A percentile compares a stretch with the other conserved stretches of the same genome.
phyloP scores from a whole-genome alignment of 1,140 invertebrate species.

The Platorchestia sp. region DNA sequence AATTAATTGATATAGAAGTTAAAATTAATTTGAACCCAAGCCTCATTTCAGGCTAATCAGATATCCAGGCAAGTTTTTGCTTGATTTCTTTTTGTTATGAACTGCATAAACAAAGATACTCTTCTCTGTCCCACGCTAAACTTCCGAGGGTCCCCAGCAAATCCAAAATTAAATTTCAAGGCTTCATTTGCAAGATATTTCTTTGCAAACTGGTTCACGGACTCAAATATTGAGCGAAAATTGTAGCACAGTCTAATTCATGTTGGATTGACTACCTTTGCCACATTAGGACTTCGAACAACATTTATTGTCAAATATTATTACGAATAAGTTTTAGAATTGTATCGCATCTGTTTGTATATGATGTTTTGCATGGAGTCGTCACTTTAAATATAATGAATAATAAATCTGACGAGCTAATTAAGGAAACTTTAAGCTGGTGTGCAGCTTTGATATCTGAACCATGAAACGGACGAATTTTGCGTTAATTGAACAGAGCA shows the following conservation, averaged over 20 bases:
- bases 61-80: neutral
- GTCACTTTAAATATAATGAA: too few relatives aligned
- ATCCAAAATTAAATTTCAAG: neutral
- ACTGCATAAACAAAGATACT: neutral
- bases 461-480: neutral
- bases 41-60: neutral
- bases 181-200: neutral
- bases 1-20: too few relatives aligned
- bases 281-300: too few relatives aligned
- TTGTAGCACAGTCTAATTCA: neutral
- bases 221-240: neutral
- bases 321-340: too few relatives aligned
- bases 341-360: too few relatives aligned
- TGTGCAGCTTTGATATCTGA: neutral
- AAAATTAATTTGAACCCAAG: too few relatives aligned
- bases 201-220: neutral
- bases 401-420: too few relatives aligned
- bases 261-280: neutral
- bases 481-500: too few relatives aligned
- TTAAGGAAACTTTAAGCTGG: neutral
- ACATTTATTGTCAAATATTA: too few relatives aligned
- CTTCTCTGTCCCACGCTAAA: neutral
- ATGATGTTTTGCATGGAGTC: too few relatives aligned
- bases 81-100: neutral
- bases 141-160: neutral